Evolutionary conservation across 2,797 vertebrate species (phyloP), one percentile per base, ranked within the genome.

Genomic region (Spinibarbus caldwelli): DNA sequence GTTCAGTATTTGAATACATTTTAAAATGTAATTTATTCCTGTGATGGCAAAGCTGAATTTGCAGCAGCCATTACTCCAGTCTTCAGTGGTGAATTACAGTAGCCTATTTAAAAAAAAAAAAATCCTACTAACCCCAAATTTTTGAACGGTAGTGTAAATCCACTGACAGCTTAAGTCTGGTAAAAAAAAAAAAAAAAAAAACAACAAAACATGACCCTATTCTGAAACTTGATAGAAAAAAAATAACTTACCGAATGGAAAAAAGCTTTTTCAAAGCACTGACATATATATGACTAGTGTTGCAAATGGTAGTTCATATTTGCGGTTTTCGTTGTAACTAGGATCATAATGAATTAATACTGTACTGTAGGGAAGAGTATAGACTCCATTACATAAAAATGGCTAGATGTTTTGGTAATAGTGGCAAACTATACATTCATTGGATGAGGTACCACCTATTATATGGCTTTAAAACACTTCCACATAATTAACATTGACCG

Each of bases 401-500:
- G 43, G 62, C 31, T 67, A 84, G 47, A 68, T 68, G 47, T 78
- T 84, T 85, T 72, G 66, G 76, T 64, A 85, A 72, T 36, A 43
- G 21, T 34, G 64, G 67, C 19, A 64, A 71, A 85, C 34, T 85
- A 11, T 45, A 85, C 84, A 85, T 85, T 85, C 84, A 80, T 9
- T 36, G 29, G 49, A 78, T 59, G 57, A 83, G 68, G 23, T 73
- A 73, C 64, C 49, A 49, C 67, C 54, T 52, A n/a, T 26, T 31
- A 72, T 80, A 80, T 85, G 84, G 84, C 77, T 85, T 85, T 64
- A 62, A 71, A 71, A 83, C n/a, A 11, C 71, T 83, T 83, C 11
- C 19, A 19, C 49, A 71, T 79, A 45, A 78, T 52, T 38, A 84
- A 78, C 75, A 79, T 36, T 26, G 41, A 59, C 8, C 62, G 34